Evolutionary conservation across 2,113 vertebrate genomes (phyloP).

Genomic region (Psittacus erithacus): DNA sequence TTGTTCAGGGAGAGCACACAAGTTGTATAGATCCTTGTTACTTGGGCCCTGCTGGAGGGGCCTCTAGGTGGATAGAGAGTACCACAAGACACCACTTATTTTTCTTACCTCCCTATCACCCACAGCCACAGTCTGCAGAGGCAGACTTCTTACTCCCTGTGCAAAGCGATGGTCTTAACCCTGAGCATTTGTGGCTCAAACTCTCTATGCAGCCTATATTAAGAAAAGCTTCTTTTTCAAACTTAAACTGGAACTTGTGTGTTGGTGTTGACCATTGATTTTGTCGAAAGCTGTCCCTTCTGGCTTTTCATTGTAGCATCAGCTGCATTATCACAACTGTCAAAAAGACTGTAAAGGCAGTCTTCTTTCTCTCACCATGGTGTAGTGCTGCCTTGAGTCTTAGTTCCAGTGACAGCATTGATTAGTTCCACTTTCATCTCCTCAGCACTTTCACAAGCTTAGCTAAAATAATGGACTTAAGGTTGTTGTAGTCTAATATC

Average conservation of each 20-base stretch:
- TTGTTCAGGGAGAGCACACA: background rate
- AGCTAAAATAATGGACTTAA: background rate
- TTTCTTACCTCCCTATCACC: background rate
- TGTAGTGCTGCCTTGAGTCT: background rate
- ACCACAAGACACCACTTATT: background rate
- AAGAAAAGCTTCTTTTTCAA: background rate
- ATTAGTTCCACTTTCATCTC: background rate
- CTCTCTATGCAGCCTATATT: background rate
- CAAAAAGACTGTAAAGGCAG: background rate
- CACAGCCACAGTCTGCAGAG: background rate
- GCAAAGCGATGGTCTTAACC: background rate
- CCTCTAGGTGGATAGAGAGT: background rate
- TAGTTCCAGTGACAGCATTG: background rate
- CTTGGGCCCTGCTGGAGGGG: background rate
- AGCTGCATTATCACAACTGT: background rate
- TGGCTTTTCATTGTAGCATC: background rate
- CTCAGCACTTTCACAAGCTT: background rate
- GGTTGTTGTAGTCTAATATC: background rate
- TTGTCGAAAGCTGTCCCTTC: background rate
- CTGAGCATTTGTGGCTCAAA: background rate
- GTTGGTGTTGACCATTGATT: background rate
- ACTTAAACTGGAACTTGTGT: background rate
- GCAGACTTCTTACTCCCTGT: background rate
- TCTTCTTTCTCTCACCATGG: background rate
- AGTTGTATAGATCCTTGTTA: background rate